Evolutionary conservation across 2,888 invertebrate genomes (phyloP), one percentile per base, ranked within the genome.

Genomic region (Meiosimyza platycephala): DNA sequence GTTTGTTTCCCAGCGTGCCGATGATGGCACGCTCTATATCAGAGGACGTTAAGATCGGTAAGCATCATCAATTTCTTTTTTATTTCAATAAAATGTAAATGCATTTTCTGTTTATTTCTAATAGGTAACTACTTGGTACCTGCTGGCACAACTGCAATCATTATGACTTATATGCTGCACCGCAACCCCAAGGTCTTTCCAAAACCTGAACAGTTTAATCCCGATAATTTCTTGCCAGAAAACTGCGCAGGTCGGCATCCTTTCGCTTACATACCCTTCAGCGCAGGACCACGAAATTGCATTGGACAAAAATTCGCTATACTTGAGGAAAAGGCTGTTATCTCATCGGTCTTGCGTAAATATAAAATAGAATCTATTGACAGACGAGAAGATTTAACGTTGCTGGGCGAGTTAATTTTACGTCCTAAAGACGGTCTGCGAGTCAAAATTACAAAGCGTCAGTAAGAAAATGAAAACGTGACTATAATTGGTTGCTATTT

Each of bases 181-280:
- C 90, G 91, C 40, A 89, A 92, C 80, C 89, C 91, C 0, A 88
- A 90, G 40, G 85, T 90, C 52, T 94, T 90, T 85, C 90, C 91
- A 2, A 89, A 94, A 76, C 93, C 94, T 0, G 88, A 90, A 62
- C 88, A 87, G 75, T 94, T 92, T 82, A 90, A 92, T 80, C 93
- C 93, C 0, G 93, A 93, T 67, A 88, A 94, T 79, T 94, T 94
- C 83, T 83, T 92, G 74, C 90, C 91, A 0, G 92, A 93, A 80
- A 90, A 90, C 80, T 87, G 88, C 72, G 79, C 84, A 13, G 88
- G 88, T 1, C 88, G 92, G 62, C 92, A 93, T 85, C 91, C 91
- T 0, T 93, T 90, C 74, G 89, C 91, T 1, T 93, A 90, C 78
- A 90, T 93, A 75, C 93, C 93, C 0, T 93, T 93, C 78, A 92